Base-by-base conservation (phyloP, 2,888 invertebrate species). In the Strigamia maritima region DNA sequence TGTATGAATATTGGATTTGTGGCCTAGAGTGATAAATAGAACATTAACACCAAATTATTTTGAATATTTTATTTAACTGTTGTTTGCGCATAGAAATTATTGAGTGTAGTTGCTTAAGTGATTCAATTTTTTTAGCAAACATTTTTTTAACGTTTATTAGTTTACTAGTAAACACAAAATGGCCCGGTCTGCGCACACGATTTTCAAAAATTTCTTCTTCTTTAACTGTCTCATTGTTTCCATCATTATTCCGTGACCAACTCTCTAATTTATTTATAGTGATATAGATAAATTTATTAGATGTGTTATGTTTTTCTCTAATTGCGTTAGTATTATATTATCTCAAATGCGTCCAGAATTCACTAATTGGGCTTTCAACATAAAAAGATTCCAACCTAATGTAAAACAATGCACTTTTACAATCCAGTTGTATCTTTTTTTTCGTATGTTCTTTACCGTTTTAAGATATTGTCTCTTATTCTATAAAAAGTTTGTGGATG, bases 171-270 rank as follows among this genome's bases (percentile, higher is more conserved):
- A 70, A 26, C 7, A 70, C 70, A 28, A 24, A 60, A 70, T 70
- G 70, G 70, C 70, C 70, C 70, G 70, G 70, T 70, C 70, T 70
- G 70, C 70, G 70, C 70, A 70, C 70, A 70, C 70, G n/a, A 70
- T 70, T 70, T 70, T 70, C 26, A 26, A 28, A 70, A 14, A 28
- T 70, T 70, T 28, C 28, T 12, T 14, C 28, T 12, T 16, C 8
- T 14, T 70, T 70, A 24, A 65, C 3, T 65, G 70, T 70, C 26
- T 70, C 14, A 2, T 70, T 1, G 6, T 8, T 16, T 54, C 19
- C 19, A n/a, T 19, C 54, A n/a, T 19, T 54, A 54, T 54, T 70
- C 26, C 70, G 26, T 70, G 70, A 70, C 70, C 70, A 70, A 70
- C 70, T 70, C 70, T 70, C 70, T 70, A 28, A 70, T 70, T 28